A percentile compares a stretch with the other conserved stretches of the same genome.
These are phyloP conservation scores for Trisateles emortualis DNA, from an alignment of 2,888 invertebrate genomes.

Conservation along the genomic window DNA sequence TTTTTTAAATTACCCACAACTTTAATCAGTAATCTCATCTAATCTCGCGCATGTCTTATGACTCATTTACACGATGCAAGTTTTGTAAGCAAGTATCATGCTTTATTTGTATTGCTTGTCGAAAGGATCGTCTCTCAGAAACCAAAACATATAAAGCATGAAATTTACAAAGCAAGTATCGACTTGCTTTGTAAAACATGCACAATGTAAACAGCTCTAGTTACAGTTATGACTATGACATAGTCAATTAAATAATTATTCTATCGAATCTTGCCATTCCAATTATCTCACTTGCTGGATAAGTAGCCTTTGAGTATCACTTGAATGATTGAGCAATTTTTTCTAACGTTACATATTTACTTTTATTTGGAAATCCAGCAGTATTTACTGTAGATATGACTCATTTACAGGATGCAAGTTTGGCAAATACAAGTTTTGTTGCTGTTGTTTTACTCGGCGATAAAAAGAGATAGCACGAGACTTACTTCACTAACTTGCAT, in stretches of 20 bases:
- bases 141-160: no score
- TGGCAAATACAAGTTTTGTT: no score
- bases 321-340: constrained; percentile 47
- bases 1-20: constrained; percentile 11
- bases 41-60: constrained; percentile 3
- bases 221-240: constrained; percentile 4
- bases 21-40: constrained; percentile 2
- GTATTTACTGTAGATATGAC: constrained; percentile 3
- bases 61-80: not conserved
- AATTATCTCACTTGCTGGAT: not conserved
- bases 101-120: not conserved
- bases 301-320: constrained; percentile 6
- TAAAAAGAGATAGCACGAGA: no score
- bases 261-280: not conserved
- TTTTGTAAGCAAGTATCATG: no score
- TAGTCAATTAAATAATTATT: constrained; percentile 2
- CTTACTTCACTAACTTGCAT: not conserved
- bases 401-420: no score
- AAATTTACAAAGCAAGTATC: no score
- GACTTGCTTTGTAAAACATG: not conserved
- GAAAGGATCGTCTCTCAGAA: no score
- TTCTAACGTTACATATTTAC: constrained; percentile 21
- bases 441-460: no score
- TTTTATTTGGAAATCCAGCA: no score
- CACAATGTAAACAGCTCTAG: not conserved